Percentiles rank a stretch among this genome's conserved stretches.
Conservation (phyloP, 2,113 vertebrate species). For the Leuciscus idus region DNA sequence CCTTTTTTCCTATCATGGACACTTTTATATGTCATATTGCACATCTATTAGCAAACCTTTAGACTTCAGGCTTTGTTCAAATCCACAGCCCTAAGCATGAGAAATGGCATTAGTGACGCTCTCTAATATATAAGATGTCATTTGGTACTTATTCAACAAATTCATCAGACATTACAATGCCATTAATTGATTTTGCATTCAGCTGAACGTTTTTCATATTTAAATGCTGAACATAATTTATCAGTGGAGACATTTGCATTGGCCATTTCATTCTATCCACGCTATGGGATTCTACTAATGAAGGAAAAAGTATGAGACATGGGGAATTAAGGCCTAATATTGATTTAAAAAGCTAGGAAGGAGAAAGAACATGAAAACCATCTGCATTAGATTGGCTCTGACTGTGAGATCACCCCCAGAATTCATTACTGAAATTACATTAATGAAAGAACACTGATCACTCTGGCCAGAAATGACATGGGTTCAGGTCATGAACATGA, state of each 20-base stretch:
- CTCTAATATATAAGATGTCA: neutral
- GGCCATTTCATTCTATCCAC: constrained; percentile 36
- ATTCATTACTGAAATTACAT: constrained; percentile 68
- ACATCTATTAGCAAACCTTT: neutral
- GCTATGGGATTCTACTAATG: constrained; percentile 45
- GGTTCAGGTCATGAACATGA: constrained; percentile 32
- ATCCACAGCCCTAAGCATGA: neutral
- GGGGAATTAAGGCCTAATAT: constrained; percentile 58
- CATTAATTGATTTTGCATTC: constrained; percentile 37
- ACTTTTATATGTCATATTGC: neutral
- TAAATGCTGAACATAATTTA: constrained; percentile 45
- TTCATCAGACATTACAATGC: constrained; percentile 26
- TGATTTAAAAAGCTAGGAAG: constrained; percentile 61
- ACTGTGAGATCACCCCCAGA: constrained; percentile 55
- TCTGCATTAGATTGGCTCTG: constrained; percentile 47
- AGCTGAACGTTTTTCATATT: constrained; percentile 34
- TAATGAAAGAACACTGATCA: constrained; percentile 55
- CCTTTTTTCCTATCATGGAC: too few relatives aligned
- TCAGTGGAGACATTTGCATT: constrained; percentile 36
- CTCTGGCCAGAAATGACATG: constrained; percentile 52
- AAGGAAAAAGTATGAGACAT: constrained; percentile 42
- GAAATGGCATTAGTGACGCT: neutral
- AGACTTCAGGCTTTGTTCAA: neutral
- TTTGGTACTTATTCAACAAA: constrained; percentile 2
- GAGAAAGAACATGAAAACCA: constrained; percentile 58